Evolutionary conservation across 2,797 vertebrate genomes (phyloP).

Genomic region (Clarias fuscus): DNA sequence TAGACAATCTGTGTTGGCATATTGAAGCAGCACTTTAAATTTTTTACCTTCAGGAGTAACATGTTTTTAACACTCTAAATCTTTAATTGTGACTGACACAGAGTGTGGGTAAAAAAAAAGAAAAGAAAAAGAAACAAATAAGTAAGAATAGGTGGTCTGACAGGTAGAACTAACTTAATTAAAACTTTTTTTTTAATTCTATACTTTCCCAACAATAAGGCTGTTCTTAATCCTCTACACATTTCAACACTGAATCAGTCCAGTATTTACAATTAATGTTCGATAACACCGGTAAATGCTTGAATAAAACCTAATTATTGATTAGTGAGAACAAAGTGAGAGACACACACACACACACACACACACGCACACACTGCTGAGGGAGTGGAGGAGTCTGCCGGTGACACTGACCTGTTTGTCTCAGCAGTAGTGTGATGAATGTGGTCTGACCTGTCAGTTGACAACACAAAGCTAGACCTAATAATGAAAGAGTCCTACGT

Average conservation of each 20-base stretch:
- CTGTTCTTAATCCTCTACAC: background rate
- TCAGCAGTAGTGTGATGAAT: constrained; percentile 52
- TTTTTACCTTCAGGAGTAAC: background rate
- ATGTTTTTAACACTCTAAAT: background rate
- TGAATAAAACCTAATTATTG: too few species aligned
- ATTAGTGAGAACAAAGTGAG: background rate
- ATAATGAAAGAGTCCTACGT: constrained; percentile 39
- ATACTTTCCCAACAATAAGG: background rate
- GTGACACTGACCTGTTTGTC: constrained; percentile 42
- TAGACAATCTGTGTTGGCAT: background rate
- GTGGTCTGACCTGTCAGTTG: constrained; percentile 69
- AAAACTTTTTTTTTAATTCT: background rate
- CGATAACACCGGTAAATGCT: background rate
- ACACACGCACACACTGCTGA: background rate
- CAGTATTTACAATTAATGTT: background rate
- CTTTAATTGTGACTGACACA: background rate
- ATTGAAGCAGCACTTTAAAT: background rate
- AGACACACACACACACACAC: background rate
- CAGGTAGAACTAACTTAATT: background rate
- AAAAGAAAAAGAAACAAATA: background rate
- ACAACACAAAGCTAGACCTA: constrained; percentile 51
- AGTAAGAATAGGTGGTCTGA: too few species aligned
- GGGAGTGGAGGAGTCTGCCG: constrained; percentile 35
- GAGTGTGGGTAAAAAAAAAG: background rate
- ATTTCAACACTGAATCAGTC: background rate